Evolutionary conservation across 2,797 vertebrate species (phyloP).

Genomic region (Chelidonichthys spinosus): DNA sequence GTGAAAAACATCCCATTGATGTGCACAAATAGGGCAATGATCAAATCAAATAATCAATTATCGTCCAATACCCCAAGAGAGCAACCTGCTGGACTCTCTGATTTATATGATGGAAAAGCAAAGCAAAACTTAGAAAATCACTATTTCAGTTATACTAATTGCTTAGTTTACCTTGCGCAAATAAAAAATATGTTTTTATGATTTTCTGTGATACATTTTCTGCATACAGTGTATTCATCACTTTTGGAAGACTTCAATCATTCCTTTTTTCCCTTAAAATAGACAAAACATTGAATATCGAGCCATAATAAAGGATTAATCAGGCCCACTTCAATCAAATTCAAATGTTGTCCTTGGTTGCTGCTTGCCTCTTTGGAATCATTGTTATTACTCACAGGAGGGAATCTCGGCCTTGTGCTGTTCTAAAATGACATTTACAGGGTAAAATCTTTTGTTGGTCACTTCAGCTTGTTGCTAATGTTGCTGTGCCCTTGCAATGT

Average conservation of each 20-base stretch:
- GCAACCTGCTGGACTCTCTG: not conserved
- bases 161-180: not conserved
- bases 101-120: conserved; percentile 9
- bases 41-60: too few species aligned
- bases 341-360: not conserved
- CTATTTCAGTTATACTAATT: not conserved
- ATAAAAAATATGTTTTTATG: not conserved
- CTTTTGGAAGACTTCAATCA: not conserved
- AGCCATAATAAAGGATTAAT: conserved; percentile 1
- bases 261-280: not conserved
- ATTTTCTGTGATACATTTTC: not conserved
- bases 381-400: not conserved
- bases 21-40: not conserved
- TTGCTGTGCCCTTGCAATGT: not conserved
- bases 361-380: not conserved
- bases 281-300: not conserved
- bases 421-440: not conserved
- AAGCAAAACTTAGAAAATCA: not conserved
- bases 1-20: conserved; percentile 21
- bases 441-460: not conserved
- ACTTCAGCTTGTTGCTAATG: not conserved
- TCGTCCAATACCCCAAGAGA: not conserved
- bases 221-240: not conserved
- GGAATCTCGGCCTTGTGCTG: not conserved
- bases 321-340: not conserved